phyloP scores from a whole-genome alignment of 2,888 invertebrate species.

The Nomada fabriciana region DNA sequence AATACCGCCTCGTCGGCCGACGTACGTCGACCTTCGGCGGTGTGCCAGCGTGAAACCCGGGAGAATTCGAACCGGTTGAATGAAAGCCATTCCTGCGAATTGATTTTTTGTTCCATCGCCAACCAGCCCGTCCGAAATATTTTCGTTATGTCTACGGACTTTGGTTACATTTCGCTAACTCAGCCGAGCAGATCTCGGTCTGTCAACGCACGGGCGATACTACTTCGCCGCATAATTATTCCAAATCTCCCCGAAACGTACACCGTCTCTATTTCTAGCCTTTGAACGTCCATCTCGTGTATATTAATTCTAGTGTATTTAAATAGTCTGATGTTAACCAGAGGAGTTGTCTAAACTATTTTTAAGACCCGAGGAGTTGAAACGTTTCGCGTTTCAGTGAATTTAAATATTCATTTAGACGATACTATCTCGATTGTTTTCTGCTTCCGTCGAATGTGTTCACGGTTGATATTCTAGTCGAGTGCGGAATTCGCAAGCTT shows the following conservation, averaged over 20 bases:
- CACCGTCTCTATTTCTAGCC: not conserved
- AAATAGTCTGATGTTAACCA: not conserved
- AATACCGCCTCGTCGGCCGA: constrained; percentile 34
- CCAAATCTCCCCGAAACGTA: not conserved
- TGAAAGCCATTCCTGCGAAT: constrained; percentile 38
- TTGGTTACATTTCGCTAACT: not conserved
- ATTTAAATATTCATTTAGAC: no score
- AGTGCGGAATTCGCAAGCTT: not conserved
- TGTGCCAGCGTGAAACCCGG: constrained; percentile 35
- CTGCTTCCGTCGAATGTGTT: no score
- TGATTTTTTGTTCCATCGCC: constrained; percentile 24
- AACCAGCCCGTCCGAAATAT: not conserved
- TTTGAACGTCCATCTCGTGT: not conserved
- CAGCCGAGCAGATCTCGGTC: not conserved
- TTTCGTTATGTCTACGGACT: not conserved
- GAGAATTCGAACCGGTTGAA: constrained; percentile 47
- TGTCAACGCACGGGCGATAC: not conserved
- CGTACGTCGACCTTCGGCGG: constrained; percentile 57
- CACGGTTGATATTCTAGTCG: no score
- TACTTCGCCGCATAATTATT: not conserved
- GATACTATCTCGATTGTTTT: no score
- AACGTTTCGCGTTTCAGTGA: no score
- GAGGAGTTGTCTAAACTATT: no score
- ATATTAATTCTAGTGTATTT: not conserved
- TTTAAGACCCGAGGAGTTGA: no score